Evolutionary conservation across 2,113 vertebrate species (phyloP), one percentile per base, ranked within the genome.

Genomic region (Microcebus lehilahytsara): DNA sequence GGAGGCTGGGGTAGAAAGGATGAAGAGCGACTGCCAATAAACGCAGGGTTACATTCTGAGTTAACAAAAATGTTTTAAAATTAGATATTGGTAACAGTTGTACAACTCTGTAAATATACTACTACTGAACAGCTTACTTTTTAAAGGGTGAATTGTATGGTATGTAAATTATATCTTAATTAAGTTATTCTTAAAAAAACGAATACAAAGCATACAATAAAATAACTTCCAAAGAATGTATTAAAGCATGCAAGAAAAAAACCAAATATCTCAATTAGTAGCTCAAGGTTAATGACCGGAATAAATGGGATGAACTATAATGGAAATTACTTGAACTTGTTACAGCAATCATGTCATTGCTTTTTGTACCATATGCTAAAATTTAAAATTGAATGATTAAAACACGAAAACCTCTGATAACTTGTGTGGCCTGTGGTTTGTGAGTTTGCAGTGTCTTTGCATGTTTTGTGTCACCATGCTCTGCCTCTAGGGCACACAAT

Each of bases 401-500:
- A 93, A 85, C 25, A 67, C 2, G 13, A 40, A 40, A 46, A 80
- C 46, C 37, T 69, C n/a, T 34, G 9, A 25, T 78, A 60, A 58
- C 3, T 9, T 13, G 53, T 40, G 9, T 37, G 56, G 56, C 19
- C 67, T 22, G 11, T 37, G 67, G 60, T 27, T 23, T 49, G 22
- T 16, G 49, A 22, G 14, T 77, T 34, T 72, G 51, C 58, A 56
- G 16, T 2, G 23, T 20, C 67, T 93, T 3, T 17, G 19, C 25
- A 13, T 62, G 34, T 25, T 64, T 6, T 4, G 3, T 6, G 6
- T 87, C 62, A 17, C 51, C 37, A 14, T 3, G 9, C 4, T 51
- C 25, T 9, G 49, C 32, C 40, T 60, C 30, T 1, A 4, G 3
- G 25, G 19, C 6, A 1, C 0, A 6, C 19, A 51, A 30, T 1